Evolutionary conservation across 2,113 vertebrate species (phyloP).

Genomic region (Apaloderma vittatum): DNA sequence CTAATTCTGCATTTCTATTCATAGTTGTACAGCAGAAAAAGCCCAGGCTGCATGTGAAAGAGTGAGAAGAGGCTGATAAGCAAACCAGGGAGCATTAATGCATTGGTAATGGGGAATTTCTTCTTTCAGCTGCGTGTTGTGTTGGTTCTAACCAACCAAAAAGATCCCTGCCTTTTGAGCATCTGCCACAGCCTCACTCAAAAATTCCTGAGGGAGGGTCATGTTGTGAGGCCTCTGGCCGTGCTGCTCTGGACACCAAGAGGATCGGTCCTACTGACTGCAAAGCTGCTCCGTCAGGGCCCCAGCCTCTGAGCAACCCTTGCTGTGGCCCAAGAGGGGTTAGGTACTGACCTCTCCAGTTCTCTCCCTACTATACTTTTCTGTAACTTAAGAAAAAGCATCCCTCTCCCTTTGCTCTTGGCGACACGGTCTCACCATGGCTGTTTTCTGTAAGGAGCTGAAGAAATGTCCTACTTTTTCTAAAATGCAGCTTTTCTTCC

Average conservation of each 20-base stretch:
- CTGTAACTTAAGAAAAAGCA: accelerated
- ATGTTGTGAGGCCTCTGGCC: neutral
- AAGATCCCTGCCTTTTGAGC: neutral
- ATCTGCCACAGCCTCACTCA: neutral
- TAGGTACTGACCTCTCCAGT: neutral
- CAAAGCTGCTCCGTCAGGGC: neutral
- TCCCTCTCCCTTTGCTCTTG: neutral
- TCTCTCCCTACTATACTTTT: neutral
- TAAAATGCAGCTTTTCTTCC: neutral
- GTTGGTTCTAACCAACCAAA: neutral
- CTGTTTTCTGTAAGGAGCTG: neutral
- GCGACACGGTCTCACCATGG: accelerated
- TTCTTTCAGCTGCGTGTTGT: neutral
- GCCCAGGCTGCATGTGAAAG: neutral
- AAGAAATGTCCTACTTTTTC: neutral
- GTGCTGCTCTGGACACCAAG: neutral
- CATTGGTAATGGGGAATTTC: neutral
- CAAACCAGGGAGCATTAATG: neutral
- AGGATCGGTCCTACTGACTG: accelerated
- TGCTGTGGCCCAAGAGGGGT: neutral
- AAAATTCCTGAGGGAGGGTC: neutral
- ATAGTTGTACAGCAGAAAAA: neutral
- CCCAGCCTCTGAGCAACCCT: neutral
- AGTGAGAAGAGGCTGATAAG: neutral
- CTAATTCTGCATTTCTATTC: constrained; percentile 13